Evolutionary conservation across 92 coral and sea anemone genomes (phyloP), one percentile per base, ranked within the genome.

Genomic region (Paramuricea clavata): DNA sequence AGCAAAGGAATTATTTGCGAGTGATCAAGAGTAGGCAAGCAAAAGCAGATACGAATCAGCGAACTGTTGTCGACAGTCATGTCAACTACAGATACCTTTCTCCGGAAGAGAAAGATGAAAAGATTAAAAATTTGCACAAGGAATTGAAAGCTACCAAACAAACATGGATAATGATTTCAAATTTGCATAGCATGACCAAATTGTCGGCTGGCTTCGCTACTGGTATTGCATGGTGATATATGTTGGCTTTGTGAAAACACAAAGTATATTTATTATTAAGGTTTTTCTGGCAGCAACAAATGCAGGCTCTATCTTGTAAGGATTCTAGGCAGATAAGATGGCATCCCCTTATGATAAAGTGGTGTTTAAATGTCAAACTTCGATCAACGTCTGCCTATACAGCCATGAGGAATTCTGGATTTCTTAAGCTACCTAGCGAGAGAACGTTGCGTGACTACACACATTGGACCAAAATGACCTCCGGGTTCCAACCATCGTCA

Each of bases 301-400:
- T 34, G 43, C 34, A 65, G 28, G 74, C 59, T 31, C 49, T 82
- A 0, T 15, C 49, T 9, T 32, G 49, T 13, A 50, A 36, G 11
- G 89, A 78, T 42, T 39, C 85, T 15, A 77, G 89, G 25, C 85
- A 82, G 59, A 60, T 86, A 32, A n/a, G 85, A 22, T 85, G 89
- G 89, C 89, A 85, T 35, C 89, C 85, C 32, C 42, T 76, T 21
- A 75, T 85, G 85, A 85, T 85, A 25, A 85, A 85, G 76, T 85
- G 89, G 89, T 76, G 89, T 30, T 56, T 86, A 12, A 60, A 68
- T 21, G 16, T 86, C 60, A 61, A 72, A 57, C 78, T 62, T 31
- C 36, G 81, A 21, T 86, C 89, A 16, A 27, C 89, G 19, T 76
- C 89, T 56, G 85, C 89, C 26, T 86, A 86, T 62, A 21, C 41